These are phyloP conservation scores for Orchestes rusci DNA, from an alignment of 2,888 invertebrate genomes.

Conservation along the genomic window DNA sequence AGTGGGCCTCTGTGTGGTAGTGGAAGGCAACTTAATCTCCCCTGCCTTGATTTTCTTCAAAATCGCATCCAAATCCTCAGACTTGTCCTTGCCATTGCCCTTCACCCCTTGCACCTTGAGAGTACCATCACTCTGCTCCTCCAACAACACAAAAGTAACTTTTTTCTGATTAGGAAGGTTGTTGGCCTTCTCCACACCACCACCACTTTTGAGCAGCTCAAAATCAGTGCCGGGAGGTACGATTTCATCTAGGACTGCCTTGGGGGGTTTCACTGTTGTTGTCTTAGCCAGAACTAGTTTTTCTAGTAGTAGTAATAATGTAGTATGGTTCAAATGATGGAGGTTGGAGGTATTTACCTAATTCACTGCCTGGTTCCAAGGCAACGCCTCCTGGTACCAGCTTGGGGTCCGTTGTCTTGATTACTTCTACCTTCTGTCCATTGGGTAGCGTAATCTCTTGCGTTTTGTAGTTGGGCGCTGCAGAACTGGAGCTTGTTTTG, in stretches of 20 bases:
- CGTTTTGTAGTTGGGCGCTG: constrained; percentile 27
- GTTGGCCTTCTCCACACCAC: constrained; percentile 61
- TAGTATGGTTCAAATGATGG: not conserved
- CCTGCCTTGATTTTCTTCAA: constrained; percentile 74
- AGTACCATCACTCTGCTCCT: constrained; percentile 79
- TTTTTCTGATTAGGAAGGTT: constrained; percentile 64
- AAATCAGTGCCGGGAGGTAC: constrained; percentile 76
- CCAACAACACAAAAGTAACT: constrained; percentile 78
- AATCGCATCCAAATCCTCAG: constrained; percentile 73
- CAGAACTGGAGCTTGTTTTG: constrained; percentile 22
- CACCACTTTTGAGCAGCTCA: constrained; percentile 68
- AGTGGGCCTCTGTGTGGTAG: constrained; percentile 29
- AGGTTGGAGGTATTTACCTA: constrained; percentile 24
- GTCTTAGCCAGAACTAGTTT: constrained; percentile 40
- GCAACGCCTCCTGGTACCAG: constrained; percentile 47
- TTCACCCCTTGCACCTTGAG: constrained; percentile 80
- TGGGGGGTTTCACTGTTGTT: constrained; percentile 55
- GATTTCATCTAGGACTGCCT: constrained; percentile 64
- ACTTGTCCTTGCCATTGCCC: constrained; percentile 65
- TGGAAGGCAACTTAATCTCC: constrained; percentile 65
- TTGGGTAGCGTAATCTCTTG: constrained; percentile 40
- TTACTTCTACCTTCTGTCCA: constrained; percentile 40
- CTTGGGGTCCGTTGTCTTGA: constrained; percentile 62
- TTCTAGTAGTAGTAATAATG: constrained; percentile 23
- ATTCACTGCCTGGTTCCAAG: constrained; percentile 42